Base-by-base conservation (phyloP, 2,797 vertebrate genomes). In the Amblyopsis hoosieri region DNA sequence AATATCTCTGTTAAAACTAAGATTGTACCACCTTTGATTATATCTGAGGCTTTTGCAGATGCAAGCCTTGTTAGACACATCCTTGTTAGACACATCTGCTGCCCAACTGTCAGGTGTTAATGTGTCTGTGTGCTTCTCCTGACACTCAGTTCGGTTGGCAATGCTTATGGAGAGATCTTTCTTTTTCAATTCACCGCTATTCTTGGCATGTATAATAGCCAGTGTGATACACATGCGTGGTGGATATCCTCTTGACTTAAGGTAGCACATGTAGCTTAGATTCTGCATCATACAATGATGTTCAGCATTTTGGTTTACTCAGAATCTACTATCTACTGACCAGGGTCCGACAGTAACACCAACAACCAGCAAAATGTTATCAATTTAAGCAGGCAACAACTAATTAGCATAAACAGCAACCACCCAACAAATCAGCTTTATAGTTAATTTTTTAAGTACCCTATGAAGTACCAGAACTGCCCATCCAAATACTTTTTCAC, bases 61-160 rank as follows among this genome's bases (percentile, higher is more conserved):
- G 84, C 62, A 75, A 60, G 70, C 17, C 17, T 17, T 17, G 75
- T 82, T 77, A 56, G 80, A 63, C 76, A 81, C 75, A 89, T 17
- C 17, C 17, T 17, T 17, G 75, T 82, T 77, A 56, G 80, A 63
- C 76, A 81, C 75, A 89, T 87, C 86, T 87, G 87, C 75, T 83
- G 65, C 31, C 74, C 84, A 84, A 81, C 84, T 85, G 89, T 81
- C 81, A 87, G 84, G 84, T 87, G 86, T 78, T 85, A 62, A 45
- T 50, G 68, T 69, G 61, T 86, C 79, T 81, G 82, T 85, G 70
- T 58, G 61, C 64, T 59, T 70, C 54, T 67, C 61, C 59, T 61
- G 12, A 17, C 29, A 33, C 13, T 37, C n/a, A 58, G 45, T 48
- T 17, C 6, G 17, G 10, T 14, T 60, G 59, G 51, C n/a, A 17